Conservation (phyloP, 1,140 invertebrate species). For the Micrasema longulum region DNA sequence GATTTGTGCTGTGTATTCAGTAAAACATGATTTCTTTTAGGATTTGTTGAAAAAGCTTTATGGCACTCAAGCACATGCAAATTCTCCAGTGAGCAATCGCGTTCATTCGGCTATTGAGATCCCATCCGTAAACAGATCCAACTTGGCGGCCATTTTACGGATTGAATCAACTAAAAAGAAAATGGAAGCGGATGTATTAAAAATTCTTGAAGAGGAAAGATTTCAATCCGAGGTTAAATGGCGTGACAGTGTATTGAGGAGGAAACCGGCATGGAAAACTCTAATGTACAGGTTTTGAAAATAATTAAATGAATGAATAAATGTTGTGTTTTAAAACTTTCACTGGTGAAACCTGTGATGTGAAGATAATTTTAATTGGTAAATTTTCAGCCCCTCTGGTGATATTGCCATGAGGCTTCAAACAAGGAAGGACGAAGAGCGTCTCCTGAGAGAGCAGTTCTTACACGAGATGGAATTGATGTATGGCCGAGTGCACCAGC, state of each 20-base stretch:
- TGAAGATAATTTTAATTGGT: conserved; percentile 17
- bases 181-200: conserved; percentile 73
- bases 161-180: conserved; percentile 76
- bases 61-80: conserved; percentile 59
- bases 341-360: too few species aligned
- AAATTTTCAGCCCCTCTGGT: conserved; percentile 71
- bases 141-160: conserved; percentile 77
- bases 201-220: conserved; percentile 70
- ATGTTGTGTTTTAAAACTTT: too few species aligned
- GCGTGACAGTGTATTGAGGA: conserved; percentile 71
- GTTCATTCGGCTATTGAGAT: conserved; percentile 63
- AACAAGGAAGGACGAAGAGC: conserved; percentile 74
- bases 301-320: too few species aligned
- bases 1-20: too few species aligned
- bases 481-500: conserved; percentile 75
- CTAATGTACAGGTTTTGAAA: conserved; percentile 70
- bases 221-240: conserved; percentile 69
- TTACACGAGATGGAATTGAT: conserved; percentile 78
- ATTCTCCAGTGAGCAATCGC: conserved; percentile 60
- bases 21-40: too few species aligned
- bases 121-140: conserved; percentile 71
- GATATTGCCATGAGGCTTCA: conserved; percentile 75
- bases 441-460: conserved; percentile 74
- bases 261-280: conserved; percentile 77
- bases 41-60: conserved; percentile 62